Conservation (phyloP, 2,888 invertebrate genomes). For the Pyrochroa serraticornis region DNA sequence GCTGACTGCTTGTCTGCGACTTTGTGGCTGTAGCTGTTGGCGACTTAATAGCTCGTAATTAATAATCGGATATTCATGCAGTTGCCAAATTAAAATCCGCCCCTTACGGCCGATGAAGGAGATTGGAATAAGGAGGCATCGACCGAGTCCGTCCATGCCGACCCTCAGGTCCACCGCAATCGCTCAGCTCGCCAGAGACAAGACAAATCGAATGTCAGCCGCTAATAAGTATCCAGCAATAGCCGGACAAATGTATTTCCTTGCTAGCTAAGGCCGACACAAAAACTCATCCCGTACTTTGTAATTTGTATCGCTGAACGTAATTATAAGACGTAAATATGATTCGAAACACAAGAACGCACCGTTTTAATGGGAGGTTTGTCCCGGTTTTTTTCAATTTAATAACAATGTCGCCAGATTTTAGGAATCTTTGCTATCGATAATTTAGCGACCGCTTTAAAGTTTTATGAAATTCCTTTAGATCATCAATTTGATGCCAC, state of each 20-base stretch:
- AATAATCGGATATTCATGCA: constrained; percentile 53
- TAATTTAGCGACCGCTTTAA: neutral
- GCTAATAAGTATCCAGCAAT: constrained; percentile 62
- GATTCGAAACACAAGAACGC: constrained; percentile 41
- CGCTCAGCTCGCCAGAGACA: constrained; percentile 57
- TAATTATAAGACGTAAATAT: constrained; percentile 55
- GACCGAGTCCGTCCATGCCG: constrained; percentile 34
- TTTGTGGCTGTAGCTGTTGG: constrained; percentile 8
- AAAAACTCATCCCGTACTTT: constrained; percentile 58
- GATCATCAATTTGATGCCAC: too few relatives aligned
- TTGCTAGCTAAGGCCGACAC: constrained; percentile 56
- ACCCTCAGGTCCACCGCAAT: constrained; percentile 51
- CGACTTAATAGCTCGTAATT: constrained; percentile 48
- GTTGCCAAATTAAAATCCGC: constrained; percentile 55
- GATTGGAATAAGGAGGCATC: constrained; percentile 40
- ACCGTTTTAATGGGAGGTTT: constrained; percentile 50
- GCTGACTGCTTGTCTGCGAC: too few relatives aligned
- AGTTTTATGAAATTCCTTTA: too few relatives aligned
- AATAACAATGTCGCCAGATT: constrained; percentile 10
- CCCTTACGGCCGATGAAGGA: constrained; percentile 39
- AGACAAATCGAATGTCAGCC: constrained; percentile 64
- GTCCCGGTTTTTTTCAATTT: constrained; percentile 12
- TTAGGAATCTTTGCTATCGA: neutral
- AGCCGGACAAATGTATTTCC: constrained; percentile 60
- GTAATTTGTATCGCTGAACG: constrained; percentile 59